phyloP scores from a whole-genome alignment of 1,140 invertebrate genomes.

The Euwallacea similis region DNA sequence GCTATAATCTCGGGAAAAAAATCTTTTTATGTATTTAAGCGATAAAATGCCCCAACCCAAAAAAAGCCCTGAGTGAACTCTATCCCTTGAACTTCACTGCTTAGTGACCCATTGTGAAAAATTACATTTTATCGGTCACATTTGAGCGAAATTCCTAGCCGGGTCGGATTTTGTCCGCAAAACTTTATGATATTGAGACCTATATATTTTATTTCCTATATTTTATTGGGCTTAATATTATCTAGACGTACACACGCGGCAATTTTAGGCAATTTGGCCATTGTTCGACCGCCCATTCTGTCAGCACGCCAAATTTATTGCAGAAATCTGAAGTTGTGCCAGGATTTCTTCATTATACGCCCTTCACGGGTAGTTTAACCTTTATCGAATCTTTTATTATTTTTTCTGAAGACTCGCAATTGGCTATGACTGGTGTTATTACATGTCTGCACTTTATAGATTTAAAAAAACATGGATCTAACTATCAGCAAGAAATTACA shows the following conservation, averaged over 20 bases:
- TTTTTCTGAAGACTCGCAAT: too few relatives aligned
- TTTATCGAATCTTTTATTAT: too few relatives aligned
- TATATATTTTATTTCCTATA: conserved; percentile 34
- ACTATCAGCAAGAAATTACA: too few relatives aligned
- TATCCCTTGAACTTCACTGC: conserved; percentile 1
- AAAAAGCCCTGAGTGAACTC: not conserved
- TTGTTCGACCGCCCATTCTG: conserved; percentile 19
- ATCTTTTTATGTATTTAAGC: too few relatives aligned
- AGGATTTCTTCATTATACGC: conserved; percentile 11
- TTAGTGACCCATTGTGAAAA: conserved; percentile 26
- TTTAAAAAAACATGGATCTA: too few relatives aligned
- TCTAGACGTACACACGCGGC: conserved; percentile 28
- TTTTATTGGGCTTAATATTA: conserved; percentile 36
- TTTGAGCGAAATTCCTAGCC: conserved; percentile 9
- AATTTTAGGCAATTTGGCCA: conserved; percentile 29
- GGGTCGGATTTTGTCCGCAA: conserved; percentile 32
- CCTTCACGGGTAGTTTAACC: not conserved
- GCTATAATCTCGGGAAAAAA: too few relatives aligned
- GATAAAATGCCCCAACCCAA: not conserved
- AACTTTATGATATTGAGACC: conserved; percentile 34
- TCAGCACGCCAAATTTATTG: conserved; percentile 18
- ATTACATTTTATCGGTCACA: conserved; percentile 30
- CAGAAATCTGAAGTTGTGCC: conserved; percentile 4
- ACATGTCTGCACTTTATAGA: too few relatives aligned
- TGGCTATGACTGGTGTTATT: too few relatives aligned